phyloP scores from a whole-genome alignment of 2,888 invertebrate species.

The Brachynemurus nebulosus region DNA sequence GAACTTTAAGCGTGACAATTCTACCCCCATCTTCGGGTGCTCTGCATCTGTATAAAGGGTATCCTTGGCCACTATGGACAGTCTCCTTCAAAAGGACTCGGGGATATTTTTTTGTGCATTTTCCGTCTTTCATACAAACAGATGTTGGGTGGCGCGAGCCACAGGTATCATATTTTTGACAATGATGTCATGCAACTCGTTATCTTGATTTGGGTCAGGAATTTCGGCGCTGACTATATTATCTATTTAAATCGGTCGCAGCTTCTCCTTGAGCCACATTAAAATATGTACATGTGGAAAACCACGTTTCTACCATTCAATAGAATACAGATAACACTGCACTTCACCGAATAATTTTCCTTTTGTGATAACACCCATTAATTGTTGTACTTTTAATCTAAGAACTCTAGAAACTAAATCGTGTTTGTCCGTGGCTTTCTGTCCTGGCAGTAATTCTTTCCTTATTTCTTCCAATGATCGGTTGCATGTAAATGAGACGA shows the following conservation, averaged over 20 bases:
- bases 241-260: not conserved
- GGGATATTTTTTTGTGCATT: not conserved
- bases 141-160: slow-evolving; percentile 17
- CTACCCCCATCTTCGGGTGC: not conserved
- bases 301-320: not conserved
- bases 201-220: slow-evolving; percentile 17
- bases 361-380: slow-evolving; percentile 18
- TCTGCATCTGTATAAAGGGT: not conserved
- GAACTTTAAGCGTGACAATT: not conserved
- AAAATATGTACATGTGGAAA: not conserved
- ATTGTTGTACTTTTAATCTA: slow-evolving; percentile 17
- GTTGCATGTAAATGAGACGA: slow-evolving; percentile 19
- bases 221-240: not conserved
- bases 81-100: not conserved
- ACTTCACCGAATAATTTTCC: slow-evolving; percentile 18
- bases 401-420: slow-evolving; percentile 10
- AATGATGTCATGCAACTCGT: slow-evolving; percentile 17
- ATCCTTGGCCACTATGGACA: not conserved
- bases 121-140: slow-evolving; percentile 18
- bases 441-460: slow-evolving; percentile 9
- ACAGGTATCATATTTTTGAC: slow-evolving; percentile 22
- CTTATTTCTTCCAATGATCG: slow-evolving; percentile 16
- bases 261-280: not conserved
- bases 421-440: slow-evolving; percentile 12
- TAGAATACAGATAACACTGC: slow-evolving; percentile 15